These are phyloP conservation scores for Hemiscyllium ocellatum DNA, from an alignment of 2,113 vertebrate species.

Conservation along the genomic window DNA sequence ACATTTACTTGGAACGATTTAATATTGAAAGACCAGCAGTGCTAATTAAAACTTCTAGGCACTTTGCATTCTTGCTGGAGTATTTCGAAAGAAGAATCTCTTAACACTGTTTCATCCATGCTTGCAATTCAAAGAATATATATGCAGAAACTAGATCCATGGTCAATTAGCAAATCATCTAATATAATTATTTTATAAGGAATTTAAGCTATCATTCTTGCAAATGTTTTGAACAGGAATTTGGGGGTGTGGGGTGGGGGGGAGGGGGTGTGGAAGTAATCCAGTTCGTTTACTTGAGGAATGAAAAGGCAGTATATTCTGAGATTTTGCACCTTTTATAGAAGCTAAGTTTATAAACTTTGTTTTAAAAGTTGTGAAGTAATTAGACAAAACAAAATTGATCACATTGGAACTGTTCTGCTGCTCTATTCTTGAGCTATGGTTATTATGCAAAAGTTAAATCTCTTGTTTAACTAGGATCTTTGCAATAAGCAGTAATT, in stretches of 20 bases:
- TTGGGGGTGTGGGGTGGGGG: too few species aligned
- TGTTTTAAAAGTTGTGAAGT: too few species aligned
- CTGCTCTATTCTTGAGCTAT: neutral
- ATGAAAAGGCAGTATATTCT: neutral
- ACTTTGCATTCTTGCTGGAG: neutral
- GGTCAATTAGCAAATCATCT: neutral
- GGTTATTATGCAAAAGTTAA: neutral
- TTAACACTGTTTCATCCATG: neutral
- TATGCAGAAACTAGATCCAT: neutral
- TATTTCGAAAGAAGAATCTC: neutral
- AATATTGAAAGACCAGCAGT: neutral
- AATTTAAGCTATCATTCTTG: neutral
- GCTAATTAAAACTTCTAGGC: neutral
- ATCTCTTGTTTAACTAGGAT: neutral
- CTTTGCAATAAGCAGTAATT: neutral
- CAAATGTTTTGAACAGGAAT: neutral
- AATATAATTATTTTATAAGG: neutral
- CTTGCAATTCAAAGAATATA: neutral
- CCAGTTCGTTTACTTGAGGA: neutral
- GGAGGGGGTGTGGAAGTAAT: neutral
- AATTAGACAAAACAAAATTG: neutral
- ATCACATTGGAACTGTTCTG: neutral
- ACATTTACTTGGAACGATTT: neutral
- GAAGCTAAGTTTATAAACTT: neutral
- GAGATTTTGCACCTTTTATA: neutral